Conservation (phyloP, 2,888 invertebrate genomes). For the Caradrina kadenii region DNA sequence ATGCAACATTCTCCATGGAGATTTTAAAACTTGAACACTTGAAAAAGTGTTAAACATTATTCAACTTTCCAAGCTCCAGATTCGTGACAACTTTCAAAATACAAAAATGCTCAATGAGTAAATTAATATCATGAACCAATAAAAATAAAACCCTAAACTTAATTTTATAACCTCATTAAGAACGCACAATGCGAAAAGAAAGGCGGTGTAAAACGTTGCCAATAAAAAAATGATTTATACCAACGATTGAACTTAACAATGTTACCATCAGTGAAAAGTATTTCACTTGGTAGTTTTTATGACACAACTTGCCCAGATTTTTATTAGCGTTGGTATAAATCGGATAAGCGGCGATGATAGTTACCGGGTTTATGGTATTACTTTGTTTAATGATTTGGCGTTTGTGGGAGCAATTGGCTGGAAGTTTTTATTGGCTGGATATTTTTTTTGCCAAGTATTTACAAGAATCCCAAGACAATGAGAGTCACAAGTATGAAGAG, state of each 20-base stretch:
- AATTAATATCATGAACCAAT: slow-evolving; percentile 25
- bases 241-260: slow-evolving; percentile 60
- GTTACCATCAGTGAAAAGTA: slow-evolving; percentile 60
- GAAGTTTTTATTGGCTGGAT: not conserved
- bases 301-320: slow-evolving; percentile 42
- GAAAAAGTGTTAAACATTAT: too few species aligned
- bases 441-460: not conserved
- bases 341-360: slow-evolving; percentile 50
- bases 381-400: slow-evolving; percentile 39
- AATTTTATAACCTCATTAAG: slow-evolving; percentile 45
- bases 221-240: slow-evolving; percentile 70
- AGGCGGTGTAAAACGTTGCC: slow-evolving; percentile 53
- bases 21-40: too few species aligned
- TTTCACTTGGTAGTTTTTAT: slow-evolving; percentile 61
- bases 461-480: not conserved
- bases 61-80: too few species aligned
- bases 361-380: slow-evolving; percentile 39
- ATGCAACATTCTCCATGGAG: too few species aligned
- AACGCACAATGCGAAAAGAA: slow-evolving; percentile 45
- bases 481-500: too few species aligned
- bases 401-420: slow-evolving; percentile 19
- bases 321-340: slow-evolving; percentile 58
- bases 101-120: slow-evolving; percentile 7
- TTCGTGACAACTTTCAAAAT: too few species aligned
- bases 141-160: slow-evolving; percentile 23